phyloP scores from a whole-genome alignment of 92 coral and sea anemone species.

The Heteractis magnifica region DNA sequence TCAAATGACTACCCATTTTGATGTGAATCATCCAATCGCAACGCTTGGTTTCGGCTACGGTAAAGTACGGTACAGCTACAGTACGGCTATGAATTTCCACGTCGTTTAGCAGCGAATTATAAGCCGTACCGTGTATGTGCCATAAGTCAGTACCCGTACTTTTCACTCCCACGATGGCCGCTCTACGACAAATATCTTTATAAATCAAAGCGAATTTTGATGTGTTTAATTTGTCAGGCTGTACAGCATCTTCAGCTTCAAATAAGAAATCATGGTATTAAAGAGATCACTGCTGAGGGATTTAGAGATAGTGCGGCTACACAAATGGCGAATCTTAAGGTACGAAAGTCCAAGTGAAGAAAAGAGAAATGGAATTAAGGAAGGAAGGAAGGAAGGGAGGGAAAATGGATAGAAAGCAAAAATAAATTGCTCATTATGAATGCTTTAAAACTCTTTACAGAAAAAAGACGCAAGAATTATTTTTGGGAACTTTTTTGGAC shows the following conservation, averaged over 20 bases:
- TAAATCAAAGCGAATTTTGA: neutral
- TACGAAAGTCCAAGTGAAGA: neutral
- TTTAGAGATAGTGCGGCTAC: constrained; percentile 57
- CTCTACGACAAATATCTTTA: neutral
- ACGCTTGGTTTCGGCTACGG: too few species aligned
- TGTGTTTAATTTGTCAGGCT: constrained; percentile 45
- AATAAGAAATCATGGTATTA: constrained; percentile 46
- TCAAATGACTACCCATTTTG: too few species aligned
- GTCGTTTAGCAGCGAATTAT: too few species aligned
- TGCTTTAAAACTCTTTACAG: constrained; percentile 21
- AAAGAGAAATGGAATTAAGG: neutral
- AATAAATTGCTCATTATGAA: neutral
- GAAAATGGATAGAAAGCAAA: neutral
- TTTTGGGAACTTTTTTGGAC: constrained; percentile 75
- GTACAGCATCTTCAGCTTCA: constrained; percentile 63
- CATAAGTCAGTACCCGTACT: too few species aligned
- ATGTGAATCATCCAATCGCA: too few species aligned
- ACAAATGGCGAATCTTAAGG: constrained; percentile 77
- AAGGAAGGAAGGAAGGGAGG: neutral
- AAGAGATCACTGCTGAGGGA: constrained; percentile 63
- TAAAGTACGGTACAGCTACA: too few species aligned
- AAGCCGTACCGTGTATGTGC: too few species aligned
- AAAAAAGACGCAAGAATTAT: constrained; percentile 78
- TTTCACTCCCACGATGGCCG: too few species aligned
- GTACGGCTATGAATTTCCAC: too few species aligned